phyloP scores from a whole-genome alignment of 2,888 invertebrate species.

The Chloromyia formosa region DNA sequence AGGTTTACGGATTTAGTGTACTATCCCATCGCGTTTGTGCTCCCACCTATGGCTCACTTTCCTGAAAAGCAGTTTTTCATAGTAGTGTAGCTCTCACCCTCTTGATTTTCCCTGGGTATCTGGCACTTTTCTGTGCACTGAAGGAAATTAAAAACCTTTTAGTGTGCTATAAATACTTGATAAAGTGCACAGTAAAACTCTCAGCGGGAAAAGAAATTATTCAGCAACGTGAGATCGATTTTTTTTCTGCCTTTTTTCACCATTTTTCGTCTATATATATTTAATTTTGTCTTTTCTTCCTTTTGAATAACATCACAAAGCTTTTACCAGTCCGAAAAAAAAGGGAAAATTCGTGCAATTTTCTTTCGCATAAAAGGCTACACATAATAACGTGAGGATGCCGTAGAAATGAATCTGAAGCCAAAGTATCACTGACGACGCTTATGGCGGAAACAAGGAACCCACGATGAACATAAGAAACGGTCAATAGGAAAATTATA shows the following conservation, averaged over 20 bases:
- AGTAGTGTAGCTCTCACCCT: not conserved
- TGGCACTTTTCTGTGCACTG: constrained; percentile 43
- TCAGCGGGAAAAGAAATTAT: constrained; percentile 44
- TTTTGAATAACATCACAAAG: constrained; percentile 44
- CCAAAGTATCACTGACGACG: not conserved
- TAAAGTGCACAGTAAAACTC: constrained; percentile 46
- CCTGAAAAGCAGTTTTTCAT: constrained; percentile 26
- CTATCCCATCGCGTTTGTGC: not conserved
- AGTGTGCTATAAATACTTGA: constrained; percentile 46
- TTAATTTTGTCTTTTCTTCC: constrained; percentile 35
- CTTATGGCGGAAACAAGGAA: not conserved
- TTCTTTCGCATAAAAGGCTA: not conserved
- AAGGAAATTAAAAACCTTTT: constrained; percentile 46
- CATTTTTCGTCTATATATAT: constrained; percentile 16
- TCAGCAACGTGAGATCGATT: constrained; percentile 43
- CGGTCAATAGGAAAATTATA: constrained; percentile 13
- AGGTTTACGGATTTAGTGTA: too few relatives aligned
- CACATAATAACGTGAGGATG: not conserved
- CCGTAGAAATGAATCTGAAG: not conserved
- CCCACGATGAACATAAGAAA: not conserved
- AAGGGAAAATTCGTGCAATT: not conserved
- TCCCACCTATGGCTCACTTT: constrained; percentile 12
- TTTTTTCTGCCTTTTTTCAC: not conserved
- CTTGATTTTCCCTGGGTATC: constrained; percentile 38
- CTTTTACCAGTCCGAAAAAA: constrained; percentile 34